These are phyloP conservation scores for Leptura quadrifasciata DNA, from an alignment of 2,888 invertebrate species.

Conservation along the genomic window DNA sequence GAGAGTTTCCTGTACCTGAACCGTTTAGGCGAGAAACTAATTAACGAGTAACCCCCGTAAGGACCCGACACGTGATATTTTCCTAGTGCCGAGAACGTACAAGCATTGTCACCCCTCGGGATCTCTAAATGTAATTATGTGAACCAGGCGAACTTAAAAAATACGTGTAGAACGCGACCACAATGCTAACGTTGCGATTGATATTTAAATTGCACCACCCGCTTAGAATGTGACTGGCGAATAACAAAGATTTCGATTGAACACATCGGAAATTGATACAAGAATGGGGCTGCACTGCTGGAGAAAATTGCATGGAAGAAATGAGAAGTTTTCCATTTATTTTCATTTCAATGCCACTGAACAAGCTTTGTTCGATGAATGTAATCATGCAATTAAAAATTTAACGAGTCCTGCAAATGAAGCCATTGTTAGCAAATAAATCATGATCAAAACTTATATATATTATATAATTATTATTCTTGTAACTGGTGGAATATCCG, in stretches of 20 bases:
- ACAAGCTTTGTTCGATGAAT: conserved; percentile 18
- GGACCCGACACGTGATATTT: conserved; percentile 31
- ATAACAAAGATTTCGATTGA: conserved; percentile 41
- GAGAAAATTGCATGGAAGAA: conserved; percentile 34
- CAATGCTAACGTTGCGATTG: conserved; percentile 44
- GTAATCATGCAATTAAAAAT: conserved; percentile 21
- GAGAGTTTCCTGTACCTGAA: not conserved
- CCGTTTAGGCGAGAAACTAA: conserved; percentile 25
- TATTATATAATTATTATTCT: too few species aligned
- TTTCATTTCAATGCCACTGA: conserved; percentile 21
- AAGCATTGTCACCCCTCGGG: conserved; percentile 13
- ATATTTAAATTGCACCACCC: conserved; percentile 43
- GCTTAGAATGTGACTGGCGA: conserved; percentile 23
- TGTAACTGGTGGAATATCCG: too few species aligned
- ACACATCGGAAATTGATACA: conserved; percentile 42
- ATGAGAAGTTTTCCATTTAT: conserved; percentile 32
- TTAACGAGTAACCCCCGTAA: conserved; percentile 18
- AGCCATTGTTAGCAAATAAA: not conserved
- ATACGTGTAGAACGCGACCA: conserved; percentile 41
- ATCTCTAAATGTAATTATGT: conserved; percentile 39
- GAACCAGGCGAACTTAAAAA: conserved; percentile 42
- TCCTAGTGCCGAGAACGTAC: conserved; percentile 8
- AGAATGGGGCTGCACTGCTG: conserved; percentile 27
- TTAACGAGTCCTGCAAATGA: not conserved
- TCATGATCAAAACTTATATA: too few species aligned